Evolutionary conservation across 2,113 vertebrate genomes (phyloP), one percentile per base, ranked within the genome.

Genomic region (Leuciscus idus): DNA sequence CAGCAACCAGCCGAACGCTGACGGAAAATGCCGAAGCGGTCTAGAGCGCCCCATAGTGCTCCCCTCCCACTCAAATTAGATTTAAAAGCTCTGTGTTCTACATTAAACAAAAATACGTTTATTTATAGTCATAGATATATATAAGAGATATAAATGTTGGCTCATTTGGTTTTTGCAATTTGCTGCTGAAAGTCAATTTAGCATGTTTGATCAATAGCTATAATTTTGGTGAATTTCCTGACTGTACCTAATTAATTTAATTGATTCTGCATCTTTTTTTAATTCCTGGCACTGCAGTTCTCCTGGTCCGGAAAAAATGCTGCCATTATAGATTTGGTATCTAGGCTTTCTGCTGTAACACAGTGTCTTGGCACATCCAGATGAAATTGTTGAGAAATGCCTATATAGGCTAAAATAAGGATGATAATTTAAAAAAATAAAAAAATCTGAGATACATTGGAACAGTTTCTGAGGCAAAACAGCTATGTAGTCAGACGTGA

Each of bases 1-100:
- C 89, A 90, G 83, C 87, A 80, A 86, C 81, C 21, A 64, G 61
- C 87, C 89, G 89, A 90, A 81, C 36, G 43, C 23, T 33, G 21
- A 83, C 89, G 89, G 62, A 83, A 87, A 83, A n/a, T 39, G 68
- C 78, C 88, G 88, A 89, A 62, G 43, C 0, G 33, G 1, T 43
- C 68, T 39, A 73, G 4, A 2, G 36, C 70, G 36, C 11, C 72
- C 36, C 10, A 73, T 46, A 43, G 36, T n/a, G 39, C 70, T 46
- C 55, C 48, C 48, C 48, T 21, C 6, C 19, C 48, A 15, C 13
- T 15, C 48, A 15, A 1, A 50, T 50, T 15, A 50, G 48, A 4
- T 26, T 62, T 11, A 0, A 26, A 70, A 72, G 3, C 19, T 15
- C 28, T 59, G 33, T 28, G 30, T 52, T 36, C 21, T 55, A 48